Conservation (phyloP, 2,888 invertebrate species). For the Diaprepes abbreviatus region DNA sequence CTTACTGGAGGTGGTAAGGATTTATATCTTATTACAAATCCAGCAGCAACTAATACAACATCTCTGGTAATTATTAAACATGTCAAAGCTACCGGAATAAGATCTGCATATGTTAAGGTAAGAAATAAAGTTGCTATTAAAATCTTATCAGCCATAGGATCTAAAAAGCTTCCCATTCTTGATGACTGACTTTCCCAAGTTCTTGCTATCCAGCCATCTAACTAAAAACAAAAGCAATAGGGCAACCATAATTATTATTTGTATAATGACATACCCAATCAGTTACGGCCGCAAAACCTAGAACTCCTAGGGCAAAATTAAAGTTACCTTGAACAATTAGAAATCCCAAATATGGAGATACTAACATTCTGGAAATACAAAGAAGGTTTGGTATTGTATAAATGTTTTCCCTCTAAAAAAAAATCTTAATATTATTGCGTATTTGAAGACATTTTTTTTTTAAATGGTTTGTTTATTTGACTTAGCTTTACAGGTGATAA, state of each 20-base stretch:
- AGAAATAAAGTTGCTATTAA: conserved; percentile 91
- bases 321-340: conserved; percentile 88
- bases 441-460: no score
- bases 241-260: not conserved
- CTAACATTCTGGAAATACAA: conserved; percentile 85
- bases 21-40: conserved; percentile 90
- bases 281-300: conserved; percentile 89
- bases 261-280: conserved; percentile 81
- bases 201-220: conserved; percentile 97
- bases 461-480: no score
- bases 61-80: conserved; percentile 89
- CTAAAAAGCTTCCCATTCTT: conserved; percentile 93
- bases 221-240: conserved; percentile 68
- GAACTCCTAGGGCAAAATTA: conserved; percentile 82
- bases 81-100: conserved; percentile 88
- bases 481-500: no score
- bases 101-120: conserved; percentile 85
- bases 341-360: conserved; percentile 92
- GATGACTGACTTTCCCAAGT: conserved; percentile 92
- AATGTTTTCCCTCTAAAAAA: conserved; percentile 82
- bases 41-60: conserved; percentile 83
- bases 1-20: conserved; percentile 91
- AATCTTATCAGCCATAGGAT: conserved; percentile 97
- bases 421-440: no score
- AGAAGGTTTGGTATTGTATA: conserved; percentile 94